Base-by-base conservation (phyloP, 2,113 vertebrate genomes). In the Tretioscincus oriximinensis region DNA sequence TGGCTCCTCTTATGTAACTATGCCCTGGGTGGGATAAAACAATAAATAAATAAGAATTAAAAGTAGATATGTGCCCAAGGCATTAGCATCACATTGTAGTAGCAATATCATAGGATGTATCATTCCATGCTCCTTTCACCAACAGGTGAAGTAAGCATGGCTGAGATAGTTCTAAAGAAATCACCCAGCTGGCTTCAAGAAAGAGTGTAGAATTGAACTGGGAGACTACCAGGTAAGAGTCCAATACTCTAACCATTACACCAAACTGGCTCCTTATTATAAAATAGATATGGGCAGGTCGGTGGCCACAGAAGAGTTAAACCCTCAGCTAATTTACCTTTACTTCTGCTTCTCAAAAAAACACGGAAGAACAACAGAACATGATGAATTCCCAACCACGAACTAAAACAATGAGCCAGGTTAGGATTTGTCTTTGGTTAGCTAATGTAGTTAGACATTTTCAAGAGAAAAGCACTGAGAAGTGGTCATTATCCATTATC, bases 401-500 rank as follows among this genome's bases (percentile, higher is more conserved):
- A 92, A 91, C 89, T 91, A 84, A 89, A 87, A 78, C 88, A 85
- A 92, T 90, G 90, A 82, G 73, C 73, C 82, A 90, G 89, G 93
- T 92, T 92, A 88, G 87, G 88, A 82, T 90, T 84, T 93, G 91
- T 92, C 89, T 72, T 6, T 84, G 91, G 85, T 85, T 90, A 90
- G 87, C 90, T 95, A 95, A 96, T 92, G 89, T 84, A 88, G 90
- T 94, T 93, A 89, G 94, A 94, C 91, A 1, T 94, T 91, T 91
- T 92, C 35, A 86, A 94, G 93, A 93, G 93, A 87, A 91, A 58
- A 92, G 89, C 89, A 87, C 90, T 87, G 92, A 93, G 91, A 93
- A 93, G 92, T 90, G 94, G 94, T 96, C 94, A 93, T 94, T 95
- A 94, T 92, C 93, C 93, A 95, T 95, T 94, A 95, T 92, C 92